Evolutionary conservation across 2,113 vertebrate species (phyloP), one percentile per base, ranked within the genome.

Genomic region (Paramisgurnus dabryanus): DNA sequence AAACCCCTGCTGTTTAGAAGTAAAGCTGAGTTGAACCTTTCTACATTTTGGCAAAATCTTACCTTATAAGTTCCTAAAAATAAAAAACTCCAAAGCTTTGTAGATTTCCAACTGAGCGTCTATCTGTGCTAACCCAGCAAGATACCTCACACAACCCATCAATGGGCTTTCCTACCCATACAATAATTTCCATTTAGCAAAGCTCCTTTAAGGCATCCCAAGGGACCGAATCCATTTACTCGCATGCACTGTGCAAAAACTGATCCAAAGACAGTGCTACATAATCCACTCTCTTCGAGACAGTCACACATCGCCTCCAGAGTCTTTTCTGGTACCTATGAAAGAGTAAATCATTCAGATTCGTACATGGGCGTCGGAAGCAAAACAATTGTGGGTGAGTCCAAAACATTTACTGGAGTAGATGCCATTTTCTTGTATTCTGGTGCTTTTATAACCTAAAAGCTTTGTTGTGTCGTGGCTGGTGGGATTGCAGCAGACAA

Each of bases 131-230:
- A 72, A 41, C 57, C 47, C 78, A 80, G 78, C 69, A 55, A 70
- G 69, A 63, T 50, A 15, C 7, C 68, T 63, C 41, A 12, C 22
- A 63, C 57, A 75, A 27, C n/a, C 72, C 72, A 34, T 64, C 60
- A 76, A 50, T 49, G 58, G 43, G 43, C 41, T 64, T 76, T 27
- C 43, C 60, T 39, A 39, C 58, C 15, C 71, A 43, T 74, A 74
- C 55, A 74, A 60, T 74, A 4, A 61, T 45, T 74, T 74, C 71
- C 71, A 74, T 74, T 61, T 74, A 74, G 55, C 71, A 74, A 74
- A 61, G 55, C 22, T 64, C 73, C 45, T 64, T 64, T 60, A 17
- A 64, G 73, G 43, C 61, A 11, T 76, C 43, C 60, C 64, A 22
- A 76, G 73, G 60, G 43, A 22, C 27, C 9, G 73, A 63, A 76